Evolutionary conservation across 2,888 invertebrate species (phyloP).

Genomic region (Himalopsyche tibetana): DNA sequence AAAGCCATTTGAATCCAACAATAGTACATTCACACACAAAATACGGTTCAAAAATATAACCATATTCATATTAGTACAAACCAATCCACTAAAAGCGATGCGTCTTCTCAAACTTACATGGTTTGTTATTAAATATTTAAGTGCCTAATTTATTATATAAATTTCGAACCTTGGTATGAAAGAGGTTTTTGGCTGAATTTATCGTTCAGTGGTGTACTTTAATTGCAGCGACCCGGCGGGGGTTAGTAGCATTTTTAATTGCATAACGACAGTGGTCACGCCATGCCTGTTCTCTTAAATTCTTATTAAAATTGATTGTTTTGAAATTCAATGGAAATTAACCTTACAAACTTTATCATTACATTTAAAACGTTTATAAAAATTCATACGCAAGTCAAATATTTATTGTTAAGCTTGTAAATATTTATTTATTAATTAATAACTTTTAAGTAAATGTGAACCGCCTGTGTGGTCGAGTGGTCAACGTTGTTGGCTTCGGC

Average conservation of each 20-base stretch:
- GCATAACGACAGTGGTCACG: constrained; percentile 50
- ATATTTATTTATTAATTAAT: no score
- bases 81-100: no score
- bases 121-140: constrained; percentile 39
- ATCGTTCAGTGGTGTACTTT: constrained; percentile 42
- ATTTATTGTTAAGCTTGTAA: no score
- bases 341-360: not conserved
- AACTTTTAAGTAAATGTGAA: no score
- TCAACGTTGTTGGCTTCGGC: no score
- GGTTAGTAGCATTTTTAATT: constrained; percentile 54
- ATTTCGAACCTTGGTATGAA: constrained; percentile 36
- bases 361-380: no score
- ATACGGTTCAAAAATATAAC: no score
- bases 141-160: constrained; percentile 32
- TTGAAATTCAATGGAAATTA: not conserved
- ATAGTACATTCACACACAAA: no score
- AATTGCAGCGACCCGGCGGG: constrained; percentile 45
- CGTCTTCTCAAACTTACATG: constrained; percentile 15
- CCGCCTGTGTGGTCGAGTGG: no score
- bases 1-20: no score
- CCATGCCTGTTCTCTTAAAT: constrained; percentile 50
- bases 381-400: no score
- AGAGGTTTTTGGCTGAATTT: constrained; percentile 42
- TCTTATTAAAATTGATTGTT: constrained; percentile 11
- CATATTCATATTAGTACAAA: no score